Conservation (phyloP, 2,797 vertebrate species). For the Decapterus maruadsi region DNA sequence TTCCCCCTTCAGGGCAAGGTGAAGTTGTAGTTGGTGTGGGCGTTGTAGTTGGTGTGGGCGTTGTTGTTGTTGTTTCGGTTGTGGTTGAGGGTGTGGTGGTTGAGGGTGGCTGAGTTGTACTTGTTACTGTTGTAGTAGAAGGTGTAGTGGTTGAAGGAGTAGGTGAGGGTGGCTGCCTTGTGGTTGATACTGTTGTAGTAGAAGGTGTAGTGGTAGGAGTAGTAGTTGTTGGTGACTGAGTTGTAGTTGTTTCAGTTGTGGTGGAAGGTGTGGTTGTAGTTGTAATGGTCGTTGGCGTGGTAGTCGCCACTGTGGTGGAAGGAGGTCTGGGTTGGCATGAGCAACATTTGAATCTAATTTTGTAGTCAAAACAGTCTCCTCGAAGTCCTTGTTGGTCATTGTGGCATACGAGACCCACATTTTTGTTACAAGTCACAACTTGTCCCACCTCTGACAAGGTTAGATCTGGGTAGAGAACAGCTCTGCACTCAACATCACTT, state of each 20-base stretch:
- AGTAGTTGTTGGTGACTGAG: background rate
- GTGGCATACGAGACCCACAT: constrained; percentile 48
- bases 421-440: constrained; percentile 40
- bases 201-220: too few species aligned
- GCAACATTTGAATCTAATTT: constrained; percentile 25
- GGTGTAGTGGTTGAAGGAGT: too few species aligned
- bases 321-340: too few species aligned
- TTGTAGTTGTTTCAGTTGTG: background rate
- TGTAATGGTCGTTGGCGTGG: background rate
- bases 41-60: too few species aligned
- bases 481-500: constrained; percentile 40
- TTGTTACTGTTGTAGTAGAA: too few species aligned
- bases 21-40: too few species aligned
- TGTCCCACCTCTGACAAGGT: constrained; percentile 34
- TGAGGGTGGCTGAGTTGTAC: too few species aligned
- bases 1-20: too few species aligned
- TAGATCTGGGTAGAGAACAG: constrained; percentile 16
- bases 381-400: constrained; percentile 57
- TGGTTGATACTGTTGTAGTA: too few species aligned
- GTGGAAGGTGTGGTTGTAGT: background rate
- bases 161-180: too few species aligned
- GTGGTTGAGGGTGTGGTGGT: too few species aligned
- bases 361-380: constrained; percentile 64
- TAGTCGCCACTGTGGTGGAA: background rate
- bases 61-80: too few species aligned